These are phyloP conservation scores for Actenoides lindsayi DNA, from an alignment of 2,113 vertebrate species.

Conservation along the genomic window DNA sequence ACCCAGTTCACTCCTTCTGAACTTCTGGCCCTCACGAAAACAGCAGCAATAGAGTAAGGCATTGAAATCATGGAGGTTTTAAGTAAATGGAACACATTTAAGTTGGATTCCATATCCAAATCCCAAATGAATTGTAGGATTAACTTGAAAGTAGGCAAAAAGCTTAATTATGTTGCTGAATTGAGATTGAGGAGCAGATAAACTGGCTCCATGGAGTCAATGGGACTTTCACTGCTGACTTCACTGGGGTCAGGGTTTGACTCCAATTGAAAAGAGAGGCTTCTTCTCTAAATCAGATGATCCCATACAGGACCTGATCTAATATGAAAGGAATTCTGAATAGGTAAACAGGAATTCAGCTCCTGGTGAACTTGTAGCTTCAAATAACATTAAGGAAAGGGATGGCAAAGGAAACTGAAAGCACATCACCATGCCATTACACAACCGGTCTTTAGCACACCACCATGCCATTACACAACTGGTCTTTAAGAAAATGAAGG, in stretches of 20 bases:
- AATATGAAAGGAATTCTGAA: background rate
- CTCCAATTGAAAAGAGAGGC: background rate
- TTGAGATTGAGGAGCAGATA: background rate
- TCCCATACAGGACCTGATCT: background rate
- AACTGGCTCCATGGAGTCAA: background rate
- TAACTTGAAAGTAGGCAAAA: background rate
- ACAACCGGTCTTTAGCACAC: background rate
- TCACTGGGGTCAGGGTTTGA: background rate
- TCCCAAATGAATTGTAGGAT: background rate
- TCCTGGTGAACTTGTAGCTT: background rate
- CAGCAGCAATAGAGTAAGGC: background rate
- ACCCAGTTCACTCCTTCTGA: background rate
- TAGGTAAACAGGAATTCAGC: background rate
- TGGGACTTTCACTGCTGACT: background rate
- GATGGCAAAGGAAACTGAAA: background rate
- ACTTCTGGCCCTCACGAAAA: rapidly evolving
- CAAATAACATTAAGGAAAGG: background rate
- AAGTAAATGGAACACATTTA: background rate
- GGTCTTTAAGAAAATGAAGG: background rate
- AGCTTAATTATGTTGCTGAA: background rate
- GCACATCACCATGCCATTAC: background rate
- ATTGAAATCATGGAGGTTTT: background rate
- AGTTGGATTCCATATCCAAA: background rate
- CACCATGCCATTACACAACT: too few species aligned
- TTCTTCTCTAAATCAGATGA: background rate